Conservation (phyloP, 2,113 vertebrate species). For the Pangasianodon hypophthalmus region DNA sequence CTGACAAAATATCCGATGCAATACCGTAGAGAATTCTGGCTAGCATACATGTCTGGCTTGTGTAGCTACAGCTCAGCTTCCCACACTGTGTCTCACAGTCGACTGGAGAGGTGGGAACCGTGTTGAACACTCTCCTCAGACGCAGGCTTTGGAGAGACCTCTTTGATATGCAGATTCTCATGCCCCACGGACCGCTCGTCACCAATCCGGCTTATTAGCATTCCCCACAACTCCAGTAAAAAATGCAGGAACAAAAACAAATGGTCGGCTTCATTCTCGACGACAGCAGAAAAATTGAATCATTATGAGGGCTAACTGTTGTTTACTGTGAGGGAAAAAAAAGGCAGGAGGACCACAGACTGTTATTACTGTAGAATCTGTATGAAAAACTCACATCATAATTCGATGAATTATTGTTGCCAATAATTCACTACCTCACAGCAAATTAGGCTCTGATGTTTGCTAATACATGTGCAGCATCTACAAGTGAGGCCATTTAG, state of each 20-base stretch:
- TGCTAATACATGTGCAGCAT: conserved; percentile 30
- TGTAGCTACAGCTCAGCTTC: conserved; percentile 37
- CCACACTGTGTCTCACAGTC: conserved; percentile 36
- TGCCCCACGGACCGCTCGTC: conserved; percentile 55
- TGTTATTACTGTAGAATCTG: conserved; percentile 47
- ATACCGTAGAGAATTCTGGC: conserved; percentile 45
- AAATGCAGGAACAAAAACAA: conserved; percentile 61
- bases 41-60: conserved; percentile 48
- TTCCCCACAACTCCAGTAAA: conserved; percentile 60
- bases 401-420: conserved; percentile 15
- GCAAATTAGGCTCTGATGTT: conserved; percentile 44
- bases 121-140: conserved; percentile 54
- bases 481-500: conserved; percentile 12
- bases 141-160: conserved; percentile 52
- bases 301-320: conserved; percentile 57
- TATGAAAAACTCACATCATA: conserved; percentile 37
- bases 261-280: conserved; percentile 53
- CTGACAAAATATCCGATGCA: conserved; percentile 40
- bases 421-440: conserved; percentile 35
- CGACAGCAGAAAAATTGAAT: conserved; percentile 64
- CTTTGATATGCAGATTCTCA: conserved; percentile 66
- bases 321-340: conserved; percentile 47
- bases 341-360: conserved; percentile 33
- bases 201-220: conserved; percentile 60
- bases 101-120: conserved; percentile 50